Evolutionary conservation across 2,113 vertebrate genomes (phyloP), one percentile per base, ranked within the genome.

Genomic region (Recurvirostra avosetta): DNA sequence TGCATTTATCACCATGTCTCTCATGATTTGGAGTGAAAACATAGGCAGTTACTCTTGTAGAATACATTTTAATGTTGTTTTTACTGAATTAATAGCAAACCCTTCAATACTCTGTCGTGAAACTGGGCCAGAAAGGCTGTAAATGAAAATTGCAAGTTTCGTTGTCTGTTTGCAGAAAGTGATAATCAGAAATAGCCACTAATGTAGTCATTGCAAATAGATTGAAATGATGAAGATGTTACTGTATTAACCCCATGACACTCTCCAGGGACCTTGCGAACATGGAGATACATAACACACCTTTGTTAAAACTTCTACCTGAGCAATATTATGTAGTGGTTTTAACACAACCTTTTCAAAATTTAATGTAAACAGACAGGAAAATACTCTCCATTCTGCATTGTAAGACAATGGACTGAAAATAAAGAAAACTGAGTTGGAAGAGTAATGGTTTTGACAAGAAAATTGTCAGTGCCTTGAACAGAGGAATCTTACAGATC

Each of bases 401-500:
- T 86, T 22, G 32, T 79, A 58, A 94, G 93, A 29, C 58, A 86
- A 92, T 23, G 22, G 62, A 62, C 71, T 93, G 71, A 79, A 93
- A 94, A 80, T 79, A 83, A 78, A 85, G 78, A 88, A 12, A 93
- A 59, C 18, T 36, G 58, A 77, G 22, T 76, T 95, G 66, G n/a
- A 67, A 92, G 81, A 88, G 15, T 43, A 93, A n/a, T 61, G 41
- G 23, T 72, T 94, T 92, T 93, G 85, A 84, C 66, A 91, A 78
- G 82, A 88, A 88, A 76, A 82, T 93, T 90, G 66, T 81, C 61
- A 47, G 50, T 59, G n/a, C 83, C 34, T 86, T 77, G 49, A 91
- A 59, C 45, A 86, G 65, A 53, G 25, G 13, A 89, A 30, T 92
- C 29, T 66, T 92, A 29, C 1, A 84, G 55, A 90, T 55, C 32